A percentile compares a stretch with the other conserved stretches of the same genome.
Evolutionary conservation across 2,888 invertebrate species (phyloP).

Genomic region (Lasioglossum leucozonium): DNA sequence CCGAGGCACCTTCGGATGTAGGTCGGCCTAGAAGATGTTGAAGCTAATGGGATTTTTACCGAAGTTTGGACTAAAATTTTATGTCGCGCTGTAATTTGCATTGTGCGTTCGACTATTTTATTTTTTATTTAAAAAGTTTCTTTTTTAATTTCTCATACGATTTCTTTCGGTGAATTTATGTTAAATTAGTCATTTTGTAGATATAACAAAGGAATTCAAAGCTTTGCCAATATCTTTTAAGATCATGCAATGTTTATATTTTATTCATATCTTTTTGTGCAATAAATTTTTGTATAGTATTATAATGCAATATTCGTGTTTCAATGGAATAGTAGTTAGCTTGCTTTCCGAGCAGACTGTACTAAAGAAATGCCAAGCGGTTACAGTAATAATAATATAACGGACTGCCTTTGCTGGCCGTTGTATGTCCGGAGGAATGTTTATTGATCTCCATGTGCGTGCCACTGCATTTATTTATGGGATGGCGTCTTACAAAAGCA

Average conservation of each 20-base stretch:
- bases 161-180: too few species aligned
- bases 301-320: too few species aligned
- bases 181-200: too few species aligned
- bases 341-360: neutral
- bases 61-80: neutral
- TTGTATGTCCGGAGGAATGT: neutral
- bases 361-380: neutral
- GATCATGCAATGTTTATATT: too few species aligned
- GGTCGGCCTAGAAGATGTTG: neutral
- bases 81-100: neutral
- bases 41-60: neutral
- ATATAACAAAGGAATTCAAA: too few species aligned
- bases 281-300: too few species aligned
- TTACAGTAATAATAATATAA: neutral
- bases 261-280: too few species aligned
- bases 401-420: neutral
- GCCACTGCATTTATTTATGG: conserved; percentile 8
- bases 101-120: neutral
- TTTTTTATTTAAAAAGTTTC: too few species aligned
- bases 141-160: too few species aligned
- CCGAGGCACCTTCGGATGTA: neutral
- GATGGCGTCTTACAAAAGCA: neutral
- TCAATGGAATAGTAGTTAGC: too few species aligned
- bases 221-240: too few species aligned
- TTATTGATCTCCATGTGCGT: neutral